Evolutionary conservation across 1,140 invertebrate species (phyloP).

Genomic region (Drosophila cardini): DNA sequence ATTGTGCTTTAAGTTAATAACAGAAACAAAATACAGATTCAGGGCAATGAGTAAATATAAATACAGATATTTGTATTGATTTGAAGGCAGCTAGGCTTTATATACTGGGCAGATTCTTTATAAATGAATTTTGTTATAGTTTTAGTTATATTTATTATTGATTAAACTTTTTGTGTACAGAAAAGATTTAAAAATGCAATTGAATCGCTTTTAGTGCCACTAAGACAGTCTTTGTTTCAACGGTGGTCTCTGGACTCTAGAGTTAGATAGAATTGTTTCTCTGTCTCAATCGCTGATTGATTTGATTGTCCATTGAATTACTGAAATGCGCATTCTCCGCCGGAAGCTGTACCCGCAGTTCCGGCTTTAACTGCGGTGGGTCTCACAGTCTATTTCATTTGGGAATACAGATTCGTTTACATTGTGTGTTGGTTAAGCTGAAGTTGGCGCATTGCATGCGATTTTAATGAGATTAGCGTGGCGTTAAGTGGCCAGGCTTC

Average conservation of each 20-base stretch:
- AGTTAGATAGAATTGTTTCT: background rate
- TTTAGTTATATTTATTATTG: too few species aligned
- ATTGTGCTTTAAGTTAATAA: conserved; percentile 17
- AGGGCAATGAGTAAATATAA: background rate
- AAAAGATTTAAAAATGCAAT: too few species aligned
- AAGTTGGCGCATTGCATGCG: conserved; percentile 20
- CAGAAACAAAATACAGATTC: background rate
- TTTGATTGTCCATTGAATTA: conserved; percentile 9
- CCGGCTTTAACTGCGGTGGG: background rate
- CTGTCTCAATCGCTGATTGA: conserved; percentile 18
- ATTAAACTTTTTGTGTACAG: too few species aligned
- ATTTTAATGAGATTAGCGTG: conserved; percentile 45
- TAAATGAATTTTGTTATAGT: too few species aligned
- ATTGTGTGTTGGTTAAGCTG: conserved; percentile 23
- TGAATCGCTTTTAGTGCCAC: too few species aligned
- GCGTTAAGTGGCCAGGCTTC: conserved; percentile 22
- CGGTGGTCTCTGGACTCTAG: too few species aligned
- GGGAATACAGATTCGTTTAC: conserved; percentile 20
- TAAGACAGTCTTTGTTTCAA: too few species aligned
- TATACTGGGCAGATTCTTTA: too few species aligned
- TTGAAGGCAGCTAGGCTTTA: too few species aligned
- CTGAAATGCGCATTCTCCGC: conserved; percentile 17
- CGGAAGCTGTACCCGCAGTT: conserved; percentile 6
- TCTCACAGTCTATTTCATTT: conserved; percentile 15
- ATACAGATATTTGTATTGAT: too few species aligned